Evolutionary conservation across 2,888 invertebrate genomes (phyloP).

Genomic region (Polymixis flavicincta): DNA sequence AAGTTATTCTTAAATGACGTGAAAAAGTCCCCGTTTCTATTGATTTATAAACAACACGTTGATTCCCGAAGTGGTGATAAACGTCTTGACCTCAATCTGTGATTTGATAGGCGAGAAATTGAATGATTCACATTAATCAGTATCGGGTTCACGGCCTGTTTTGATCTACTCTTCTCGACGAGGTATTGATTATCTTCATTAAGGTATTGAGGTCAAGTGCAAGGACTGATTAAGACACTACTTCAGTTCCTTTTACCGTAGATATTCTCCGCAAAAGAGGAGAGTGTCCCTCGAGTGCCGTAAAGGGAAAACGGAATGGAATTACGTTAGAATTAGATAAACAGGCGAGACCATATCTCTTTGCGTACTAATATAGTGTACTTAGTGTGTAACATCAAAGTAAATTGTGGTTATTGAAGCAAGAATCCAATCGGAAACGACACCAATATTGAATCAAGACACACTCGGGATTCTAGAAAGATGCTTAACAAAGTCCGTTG

Average conservation of each 20-base stretch:
- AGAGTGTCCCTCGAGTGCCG: slow-evolving; percentile 32
- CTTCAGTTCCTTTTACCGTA: slow-evolving; percentile 6
- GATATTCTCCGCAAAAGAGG: slow-evolving; percentile 10
- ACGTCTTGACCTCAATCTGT: slow-evolving; percentile 49
- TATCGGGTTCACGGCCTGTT: slow-evolving; percentile 54
- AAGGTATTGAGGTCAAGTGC: slow-evolving; percentile 42
- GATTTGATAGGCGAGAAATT: slow-evolving; percentile 58
- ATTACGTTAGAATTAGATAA: slow-evolving; percentile 42
- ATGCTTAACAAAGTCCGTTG: background rate
- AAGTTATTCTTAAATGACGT: slow-evolving; percentile 8
- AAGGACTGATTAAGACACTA: slow-evolving; percentile 23
- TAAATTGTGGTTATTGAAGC: slow-evolving; percentile 1
- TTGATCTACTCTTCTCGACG: slow-evolving; percentile 18
- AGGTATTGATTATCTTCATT: slow-evolving; percentile 41
- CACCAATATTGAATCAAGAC: slow-evolving; percentile 11
- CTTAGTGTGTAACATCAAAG: slow-evolving; percentile 16
- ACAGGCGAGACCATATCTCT: slow-evolving; percentile 8
- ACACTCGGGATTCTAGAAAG: background rate
- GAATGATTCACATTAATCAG: slow-evolving; percentile 56
- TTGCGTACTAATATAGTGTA: slow-evolving; percentile 20
- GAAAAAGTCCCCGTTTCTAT: slow-evolving; percentile 27
- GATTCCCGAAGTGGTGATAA: slow-evolving; percentile 44
- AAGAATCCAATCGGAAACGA: slow-evolving; percentile 29
- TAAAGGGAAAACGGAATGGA: slow-evolving; percentile 29
- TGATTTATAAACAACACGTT: slow-evolving; percentile 3